Base-by-base conservation (phyloP, 2,113 vertebrate genomes). In the Hepsetus odoe region DNA sequence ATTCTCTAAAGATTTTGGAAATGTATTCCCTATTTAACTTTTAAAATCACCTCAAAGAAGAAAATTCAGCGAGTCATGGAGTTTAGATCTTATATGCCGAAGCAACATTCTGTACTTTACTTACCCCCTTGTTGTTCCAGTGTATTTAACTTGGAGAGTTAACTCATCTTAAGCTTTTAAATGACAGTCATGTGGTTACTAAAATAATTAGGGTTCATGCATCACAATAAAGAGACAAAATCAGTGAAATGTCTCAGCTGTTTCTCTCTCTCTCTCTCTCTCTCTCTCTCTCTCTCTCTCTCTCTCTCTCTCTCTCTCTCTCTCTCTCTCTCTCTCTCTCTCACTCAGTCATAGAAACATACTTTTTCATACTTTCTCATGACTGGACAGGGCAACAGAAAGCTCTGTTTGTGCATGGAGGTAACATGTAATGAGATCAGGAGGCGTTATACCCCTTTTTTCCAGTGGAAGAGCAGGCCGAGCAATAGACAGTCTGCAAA, bases 351-450 rank as follows among this genome's bases (percentile, higher is more conserved):
- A n/a, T n/a, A n/a, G n/a, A n/a, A n/a, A n/a, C n/a, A n/a, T n/a
- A n/a, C n/a, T n/a, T n/a, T n/a, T n/a, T n/a, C n/a, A n/a, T n/a
- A n/a, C n/a, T n/a, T n/a, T n/a, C n/a, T n/a, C n/a, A n/a, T n/a
- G 14, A 16, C 59, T 64, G 24, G 20, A 78, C 38, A 82, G 64
- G 80, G 77, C 51, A 71, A 56, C 10, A 55, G 38, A 42, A 30
- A 0, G 26, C 55, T 33, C 11, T 71, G 33, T 40, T 7, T 68
- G 64, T 12, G 28, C 42, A 24, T 77, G n/a, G 18, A 67, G 77
- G 80, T 86, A 83, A 90, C 84, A 88, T 85, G 89, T 91, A 88
- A 90, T 89, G 84, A 88, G 82, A 90, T 90, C 83, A 90, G 88
- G 84, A 79, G 58, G 81, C 73, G 78, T 75, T 84, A 86, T 88